These are phyloP conservation scores for Linepithema humile DNA, from an alignment of 1,140 invertebrate species.

Conservation along the genomic window DNA sequence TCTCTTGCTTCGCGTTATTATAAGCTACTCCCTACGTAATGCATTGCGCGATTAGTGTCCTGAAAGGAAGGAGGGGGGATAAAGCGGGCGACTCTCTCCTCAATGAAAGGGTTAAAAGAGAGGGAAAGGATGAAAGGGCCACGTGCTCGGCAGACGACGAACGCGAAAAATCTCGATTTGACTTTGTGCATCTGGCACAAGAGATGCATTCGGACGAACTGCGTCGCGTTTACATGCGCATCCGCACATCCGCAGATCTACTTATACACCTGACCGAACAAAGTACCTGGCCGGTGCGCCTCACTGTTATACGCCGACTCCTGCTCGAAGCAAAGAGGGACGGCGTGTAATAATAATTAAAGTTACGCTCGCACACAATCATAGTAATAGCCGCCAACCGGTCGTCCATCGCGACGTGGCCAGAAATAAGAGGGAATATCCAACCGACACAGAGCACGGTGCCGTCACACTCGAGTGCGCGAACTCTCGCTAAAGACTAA, in stretches of 20 bases:
- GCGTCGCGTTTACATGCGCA: background rate
- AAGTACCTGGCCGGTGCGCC: conserved; percentile 29
- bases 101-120: conserved; percentile 1
- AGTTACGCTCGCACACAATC: conserved; percentile 78
- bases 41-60: conserved; percentile 8
- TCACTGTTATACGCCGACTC: conserved; percentile 57
- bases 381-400: conserved; percentile 78
- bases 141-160: background rate
- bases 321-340: background rate
- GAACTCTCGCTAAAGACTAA: conserved; percentile 59
- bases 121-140: background rate
- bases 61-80: background rate
- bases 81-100: background rate
- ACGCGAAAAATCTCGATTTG: conserved; percentile 48
- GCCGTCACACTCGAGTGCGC: conserved; percentile 75
- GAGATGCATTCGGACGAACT: background rate
- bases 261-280: conserved; percentile 49
- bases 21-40: background rate
- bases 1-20: background rate
- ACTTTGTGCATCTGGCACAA: background rate
- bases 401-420: conserved; percentile 59
- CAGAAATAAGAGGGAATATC: conserved; percentile 64
- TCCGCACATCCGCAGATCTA: background rate
- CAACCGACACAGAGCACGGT: conserved; percentile 58
- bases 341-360: conserved; percentile 76